phyloP scores from a whole-genome alignment of 2,113 vertebrate species.

The Pitta sordida region DNA sequence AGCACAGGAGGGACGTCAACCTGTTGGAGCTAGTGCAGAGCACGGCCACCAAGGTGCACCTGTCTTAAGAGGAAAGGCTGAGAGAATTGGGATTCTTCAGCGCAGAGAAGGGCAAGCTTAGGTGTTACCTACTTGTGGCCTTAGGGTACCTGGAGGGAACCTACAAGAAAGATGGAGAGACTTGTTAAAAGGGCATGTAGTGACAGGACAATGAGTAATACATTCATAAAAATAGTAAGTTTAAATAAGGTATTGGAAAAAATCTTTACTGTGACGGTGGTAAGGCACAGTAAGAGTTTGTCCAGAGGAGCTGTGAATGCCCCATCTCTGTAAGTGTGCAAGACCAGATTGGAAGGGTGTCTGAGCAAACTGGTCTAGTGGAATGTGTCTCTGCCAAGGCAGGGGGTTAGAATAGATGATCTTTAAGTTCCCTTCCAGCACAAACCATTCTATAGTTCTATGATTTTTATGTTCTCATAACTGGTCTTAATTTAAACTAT shows the following conservation, averaged over 20 bases:
- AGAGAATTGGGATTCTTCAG: background rate
- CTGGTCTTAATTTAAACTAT: background rate
- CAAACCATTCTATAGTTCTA: background rate
- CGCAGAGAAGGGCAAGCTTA: background rate
- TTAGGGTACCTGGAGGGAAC: too few relatives aligned
- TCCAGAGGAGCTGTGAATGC: background rate
- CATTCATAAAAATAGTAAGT: background rate
- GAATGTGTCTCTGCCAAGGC: background rate
- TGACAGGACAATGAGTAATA: background rate
- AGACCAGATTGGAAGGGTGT: background rate
- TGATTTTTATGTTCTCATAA: background rate
- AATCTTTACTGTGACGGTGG: background rate
- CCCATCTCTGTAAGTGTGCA: background rate
- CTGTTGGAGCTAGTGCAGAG: background rate
- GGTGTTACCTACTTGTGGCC: background rate
- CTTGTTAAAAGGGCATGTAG: background rate
- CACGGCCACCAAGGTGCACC: background rate
- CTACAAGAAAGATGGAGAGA: background rate
- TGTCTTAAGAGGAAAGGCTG: background rate
- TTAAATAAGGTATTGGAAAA: background rate
- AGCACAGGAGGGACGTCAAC: accelerated
- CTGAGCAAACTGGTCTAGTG: background rate
- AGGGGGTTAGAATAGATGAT: background rate
- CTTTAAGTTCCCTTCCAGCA: background rate
- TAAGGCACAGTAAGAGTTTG: background rate